Conservation (phyloP, 2,113 vertebrate species). For the Austrofundulus limnaeus region DNA sequence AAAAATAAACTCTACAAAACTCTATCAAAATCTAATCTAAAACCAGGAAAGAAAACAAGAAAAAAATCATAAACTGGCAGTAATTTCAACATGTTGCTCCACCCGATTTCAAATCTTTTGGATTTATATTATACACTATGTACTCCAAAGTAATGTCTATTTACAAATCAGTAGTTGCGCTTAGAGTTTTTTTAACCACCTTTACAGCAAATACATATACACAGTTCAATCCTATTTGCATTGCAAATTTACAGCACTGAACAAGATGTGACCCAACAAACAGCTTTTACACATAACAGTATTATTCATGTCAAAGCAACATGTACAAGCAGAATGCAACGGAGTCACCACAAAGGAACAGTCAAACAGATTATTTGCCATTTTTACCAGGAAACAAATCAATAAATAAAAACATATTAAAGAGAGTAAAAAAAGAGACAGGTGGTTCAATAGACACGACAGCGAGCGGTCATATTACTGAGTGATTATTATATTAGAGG, state of each 20-base stretch:
- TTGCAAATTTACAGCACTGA: conserved; percentile 48
- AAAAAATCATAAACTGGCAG: conserved; percentile 52
- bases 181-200: conserved; percentile 30
- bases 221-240: conserved; percentile 43
- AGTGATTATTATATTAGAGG: conserved; percentile 16
- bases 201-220: conserved; percentile 61
- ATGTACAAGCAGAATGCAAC: conserved; percentile 38
- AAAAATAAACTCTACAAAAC: conserved; percentile 50
- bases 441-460: conserved; percentile 17
- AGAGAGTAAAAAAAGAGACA: conserved; percentile 10
- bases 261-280: conserved; percentile 43
- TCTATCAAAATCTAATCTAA: conserved; percentile 40
- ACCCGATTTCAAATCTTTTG: conserved; percentile 27
- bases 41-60: conserved; percentile 43
- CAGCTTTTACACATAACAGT: conserved; percentile 47
- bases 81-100: conserved; percentile 34
- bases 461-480: conserved; percentile 39
- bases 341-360: conserved; percentile 38
- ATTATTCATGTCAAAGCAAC: conserved; percentile 54
- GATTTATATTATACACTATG: conserved; percentile 35
- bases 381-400: conserved; percentile 33
- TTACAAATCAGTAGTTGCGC: conserved; percentile 68
- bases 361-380: conserved; percentile 29
- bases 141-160: conserved; percentile 49
- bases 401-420: conserved; percentile 62